A percentile compares a stretch with the other conserved stretches of the same genome.
These are phyloP conservation scores for Acipenser oxyrinchus DNA, from an alignment of 2,797 vertebrate genomes.

Conservation along the genomic window DNA sequence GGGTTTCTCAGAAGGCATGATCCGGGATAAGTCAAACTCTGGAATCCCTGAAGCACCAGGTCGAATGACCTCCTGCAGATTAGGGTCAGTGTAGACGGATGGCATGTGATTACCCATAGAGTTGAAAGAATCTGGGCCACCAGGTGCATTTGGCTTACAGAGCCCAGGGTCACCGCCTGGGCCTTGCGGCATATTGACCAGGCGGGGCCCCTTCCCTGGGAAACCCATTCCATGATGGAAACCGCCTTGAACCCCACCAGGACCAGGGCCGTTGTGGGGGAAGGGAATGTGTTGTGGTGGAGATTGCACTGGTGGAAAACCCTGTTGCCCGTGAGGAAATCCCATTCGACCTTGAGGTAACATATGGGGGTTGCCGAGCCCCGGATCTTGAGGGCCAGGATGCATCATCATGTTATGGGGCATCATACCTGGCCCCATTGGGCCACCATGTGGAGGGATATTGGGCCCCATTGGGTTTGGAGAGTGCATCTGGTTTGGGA, in stretches of 20 bases:
- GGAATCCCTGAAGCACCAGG: conserved; percentile 94
- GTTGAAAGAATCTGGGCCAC: conserved; percentile 83
- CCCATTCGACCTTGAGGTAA: conserved; percentile 95
- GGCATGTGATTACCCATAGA: conserved; percentile 66
- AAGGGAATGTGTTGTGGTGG: conserved; percentile 93
- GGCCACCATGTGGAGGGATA: conserved; percentile 74
- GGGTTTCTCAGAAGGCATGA: conserved; percentile 97
- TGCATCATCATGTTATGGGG: conserved; percentile 95
- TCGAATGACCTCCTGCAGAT: conserved; percentile 96
- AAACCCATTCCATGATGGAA: conserved; percentile 91
- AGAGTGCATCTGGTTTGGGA: conserved; percentile 92
- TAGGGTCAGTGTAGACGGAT: conserved; percentile 89
- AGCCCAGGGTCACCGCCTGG: conserved; percentile 84
- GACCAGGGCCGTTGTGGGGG: conserved; percentile 85
- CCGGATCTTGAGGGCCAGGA: conserved; percentile 84
- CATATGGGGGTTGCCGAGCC: conserved; percentile 73
- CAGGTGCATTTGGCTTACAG: conserved; percentile 89
- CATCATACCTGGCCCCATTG: conserved; percentile 92
- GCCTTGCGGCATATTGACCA: conserved; percentile 86
- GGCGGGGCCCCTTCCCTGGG: conserved; percentile 85
- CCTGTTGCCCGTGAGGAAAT: conserved; percentile 78
- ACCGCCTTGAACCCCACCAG: conserved; percentile 75
- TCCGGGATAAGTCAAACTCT: conserved; percentile 93
- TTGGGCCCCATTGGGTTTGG: conserved; percentile 87
- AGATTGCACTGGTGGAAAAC: conserved; percentile 91